Evolutionary conservation across 2,797 vertebrate genomes (phyloP).

Genomic region (Telmatherina bonti): DNA sequence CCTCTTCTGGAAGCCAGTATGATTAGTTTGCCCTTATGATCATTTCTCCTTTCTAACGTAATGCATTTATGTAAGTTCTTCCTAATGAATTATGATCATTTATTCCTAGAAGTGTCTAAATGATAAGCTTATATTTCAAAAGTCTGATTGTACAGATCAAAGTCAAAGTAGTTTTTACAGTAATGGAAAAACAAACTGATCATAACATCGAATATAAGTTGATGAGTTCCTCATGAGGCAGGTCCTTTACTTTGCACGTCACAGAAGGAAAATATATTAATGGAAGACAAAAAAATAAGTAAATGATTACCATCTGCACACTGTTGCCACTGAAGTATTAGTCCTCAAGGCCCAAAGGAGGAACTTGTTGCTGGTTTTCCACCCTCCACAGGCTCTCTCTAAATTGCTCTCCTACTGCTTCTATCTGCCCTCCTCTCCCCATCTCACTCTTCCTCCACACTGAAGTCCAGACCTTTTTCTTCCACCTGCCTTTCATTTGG

Average conservation of each 20-base stretch:
- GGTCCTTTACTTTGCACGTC: conserved; percentile 24
- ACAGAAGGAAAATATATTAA: conserved; percentile 51
- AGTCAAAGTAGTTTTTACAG: not conserved
- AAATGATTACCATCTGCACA: conserved; percentile 47
- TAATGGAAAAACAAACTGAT: not conserved
- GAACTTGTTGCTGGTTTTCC: conserved; percentile 67
- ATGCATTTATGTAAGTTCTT: conserved; percentile 32
- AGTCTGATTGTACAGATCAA: conserved; percentile 26
- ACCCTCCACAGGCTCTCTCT: conserved; percentile 70
- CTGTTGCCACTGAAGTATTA: conserved; percentile 52
- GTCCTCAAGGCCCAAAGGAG: conserved; percentile 56
- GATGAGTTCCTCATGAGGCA: conserved; percentile 44
- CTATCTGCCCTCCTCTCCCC: conserved; percentile 32
- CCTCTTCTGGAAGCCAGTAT: conserved; percentile 21
- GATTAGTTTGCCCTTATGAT: conserved; percentile 35
- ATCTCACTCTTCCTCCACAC: conserved; percentile 49
- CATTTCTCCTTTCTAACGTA: conserved; percentile 19
- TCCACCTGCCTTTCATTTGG: conserved; percentile 69
- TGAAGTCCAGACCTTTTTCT: conserved; percentile 69
- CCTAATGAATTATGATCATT: conserved; percentile 35
- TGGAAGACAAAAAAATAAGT: conserved; percentile 46
- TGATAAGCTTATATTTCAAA: conserved; percentile 37
- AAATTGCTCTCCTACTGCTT: conserved; percentile 37
- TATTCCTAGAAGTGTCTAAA: conserved; percentile 42
- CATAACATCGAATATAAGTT: conserved; percentile 18